Base-by-base conservation (phyloP, 1,140 invertebrate species). In the Hycleus phaleratus region DNA sequence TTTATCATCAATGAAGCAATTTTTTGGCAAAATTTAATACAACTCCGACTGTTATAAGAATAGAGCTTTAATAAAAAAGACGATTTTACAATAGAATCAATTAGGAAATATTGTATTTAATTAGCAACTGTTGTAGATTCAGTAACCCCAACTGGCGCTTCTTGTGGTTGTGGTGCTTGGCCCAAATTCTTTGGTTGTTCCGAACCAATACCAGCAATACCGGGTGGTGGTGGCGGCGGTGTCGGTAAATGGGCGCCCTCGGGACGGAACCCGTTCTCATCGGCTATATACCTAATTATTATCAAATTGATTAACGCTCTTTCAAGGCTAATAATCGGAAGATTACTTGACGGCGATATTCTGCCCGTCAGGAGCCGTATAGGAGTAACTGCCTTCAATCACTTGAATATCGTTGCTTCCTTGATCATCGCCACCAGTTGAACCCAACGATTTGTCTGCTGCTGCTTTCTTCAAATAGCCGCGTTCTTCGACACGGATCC, bases 141-240 rank as follows among this genome's bases (percentile, higher is more conserved):
- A 18, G 18, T 18, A 18, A 18, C 18, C 18, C 18, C 18, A 18
- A 18, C 18, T 18, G 32, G 1, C 7, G 32, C 32, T 52, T 11
- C 24, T 24, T 45, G 51, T 12, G 52, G 32, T 40, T 55, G 52
- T 47, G 32, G 44, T 38, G 4, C 26, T 47, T n/a, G 42, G 12
- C 5, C 24, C 38, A 39, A 26, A 5, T 46, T 11, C 32, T 46
- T 42, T 46, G 32, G 42, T 5, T 52, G 39, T 44, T 55, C 32
- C 12, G 42, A 12, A 12, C 11, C 9, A 42, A 9, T 1, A 26
- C 42, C 44, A 39, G 26, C 78, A 51, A 87, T 87, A 2, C 82
- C 84, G 54, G 77, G 79, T 4, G 86, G 86, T 38, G 86, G 79
- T 8, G 85, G 85, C 0, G 85, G 85, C 2, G 86, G 78, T 2